Conservation (phyloP, 2,797 vertebrate genomes). For the Labeo calbasu region DNA sequence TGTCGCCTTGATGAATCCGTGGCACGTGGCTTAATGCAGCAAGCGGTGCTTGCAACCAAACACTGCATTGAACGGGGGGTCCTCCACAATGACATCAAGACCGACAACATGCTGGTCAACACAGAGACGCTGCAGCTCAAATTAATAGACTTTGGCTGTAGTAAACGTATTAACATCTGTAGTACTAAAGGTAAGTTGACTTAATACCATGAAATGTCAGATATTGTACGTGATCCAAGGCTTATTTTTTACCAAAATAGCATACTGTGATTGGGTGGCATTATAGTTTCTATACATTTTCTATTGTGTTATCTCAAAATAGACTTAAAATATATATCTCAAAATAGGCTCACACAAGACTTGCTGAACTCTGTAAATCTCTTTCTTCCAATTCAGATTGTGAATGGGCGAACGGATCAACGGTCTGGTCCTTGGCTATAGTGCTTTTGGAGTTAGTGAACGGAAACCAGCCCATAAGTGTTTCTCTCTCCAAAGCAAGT, state of each 20-base stretch:
- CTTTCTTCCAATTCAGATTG: not conserved
- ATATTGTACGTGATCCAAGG: not conserved
- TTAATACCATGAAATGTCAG: not conserved
- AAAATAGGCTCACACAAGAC: not conserved
- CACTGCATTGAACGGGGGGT: not conserved
- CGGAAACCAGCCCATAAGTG: not conserved
- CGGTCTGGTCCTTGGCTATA: not conserved
- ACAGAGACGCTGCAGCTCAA: not conserved
- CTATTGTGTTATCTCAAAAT: not conserved
- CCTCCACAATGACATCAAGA: not conserved
- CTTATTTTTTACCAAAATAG: not conserved
- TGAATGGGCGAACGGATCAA: not conserved
- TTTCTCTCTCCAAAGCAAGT: not conserved
- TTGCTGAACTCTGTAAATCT: not conserved
- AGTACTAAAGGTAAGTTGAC: not conserved
- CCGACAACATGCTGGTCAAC: slow-evolving; percentile 1
- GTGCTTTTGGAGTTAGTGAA: not conserved
- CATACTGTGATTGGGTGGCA: not conserved
- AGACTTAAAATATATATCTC: no score
- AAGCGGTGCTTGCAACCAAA: not conserved
- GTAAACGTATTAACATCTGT: not conserved
- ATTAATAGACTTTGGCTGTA: slow-evolving; percentile 10
- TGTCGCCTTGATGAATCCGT: not conserved
- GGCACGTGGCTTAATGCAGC: not conserved
- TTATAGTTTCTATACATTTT: not conserved